Evolutionary conservation across 2,888 invertebrate species (phyloP).

Genomic region (Lasius platythorax): DNA sequence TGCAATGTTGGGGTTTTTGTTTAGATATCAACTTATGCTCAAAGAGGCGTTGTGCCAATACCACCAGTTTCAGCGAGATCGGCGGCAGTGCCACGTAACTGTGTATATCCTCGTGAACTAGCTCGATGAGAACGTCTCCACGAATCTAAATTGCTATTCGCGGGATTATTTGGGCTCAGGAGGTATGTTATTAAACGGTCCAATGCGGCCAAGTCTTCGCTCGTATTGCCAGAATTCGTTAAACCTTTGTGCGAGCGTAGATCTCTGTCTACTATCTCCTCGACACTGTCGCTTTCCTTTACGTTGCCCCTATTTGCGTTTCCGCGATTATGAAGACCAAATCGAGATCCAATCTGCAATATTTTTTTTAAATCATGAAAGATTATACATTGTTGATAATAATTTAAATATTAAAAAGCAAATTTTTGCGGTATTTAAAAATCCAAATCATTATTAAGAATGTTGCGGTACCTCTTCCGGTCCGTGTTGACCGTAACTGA

Average conservation of each 20-base stretch:
- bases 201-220: conserved; percentile 88
- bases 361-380: conserved; percentile 15
- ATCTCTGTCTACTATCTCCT: conserved; percentile 34
- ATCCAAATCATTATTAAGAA: not conserved
- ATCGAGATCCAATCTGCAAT: conserved; percentile 77
- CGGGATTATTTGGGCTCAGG: conserved; percentile 85
- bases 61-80: conserved; percentile 60
- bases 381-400: not conserved
- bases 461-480: conserved; percentile 88
- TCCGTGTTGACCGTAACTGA: conserved; percentile 91
- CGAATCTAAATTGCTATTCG: conserved; percentile 75
- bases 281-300: conserved; percentile 31
- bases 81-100: conserved; percentile 72
- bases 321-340: conserved; percentile 74
- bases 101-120: conserved; percentile 80
- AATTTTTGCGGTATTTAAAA: not conserved
- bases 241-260: conserved; percentile 83
- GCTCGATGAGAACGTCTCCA: conserved; percentile 81
- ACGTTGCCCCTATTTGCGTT: conserved; percentile 38
- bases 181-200: conserved; percentile 89
- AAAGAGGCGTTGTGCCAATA: conserved; percentile 78
- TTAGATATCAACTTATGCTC: conserved; percentile 1
- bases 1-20: not conserved
- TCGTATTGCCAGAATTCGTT: conserved; percentile 72
- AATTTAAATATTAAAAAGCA: not conserved